These are phyloP conservation scores for Tetranychus urticae DNA, from an alignment of 1,140 invertebrate species.

Conservation along the genomic window DNA sequence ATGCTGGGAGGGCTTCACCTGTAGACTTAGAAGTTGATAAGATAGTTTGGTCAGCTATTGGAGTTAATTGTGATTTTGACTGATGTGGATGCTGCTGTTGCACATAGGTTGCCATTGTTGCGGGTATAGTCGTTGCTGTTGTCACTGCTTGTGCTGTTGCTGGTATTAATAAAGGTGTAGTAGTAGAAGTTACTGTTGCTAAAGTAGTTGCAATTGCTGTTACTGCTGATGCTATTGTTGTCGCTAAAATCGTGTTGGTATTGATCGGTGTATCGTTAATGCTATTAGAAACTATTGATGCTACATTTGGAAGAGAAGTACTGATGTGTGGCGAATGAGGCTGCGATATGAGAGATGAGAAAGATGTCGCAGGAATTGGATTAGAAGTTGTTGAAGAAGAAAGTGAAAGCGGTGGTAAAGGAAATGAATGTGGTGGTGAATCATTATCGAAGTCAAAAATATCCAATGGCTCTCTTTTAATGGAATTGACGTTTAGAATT, in stretches of 20 bases:
- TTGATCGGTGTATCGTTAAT: background rate
- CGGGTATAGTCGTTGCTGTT: background rate
- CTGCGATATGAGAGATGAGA: background rate
- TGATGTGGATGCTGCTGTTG: background rate
- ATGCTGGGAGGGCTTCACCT: conserved; percentile 15
- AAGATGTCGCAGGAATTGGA: background rate
- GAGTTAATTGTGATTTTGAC: no score
- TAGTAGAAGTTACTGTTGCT: background rate
- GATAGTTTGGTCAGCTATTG: background rate
- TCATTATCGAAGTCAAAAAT: background rate
- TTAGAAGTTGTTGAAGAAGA: background rate
- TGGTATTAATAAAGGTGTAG: background rate
- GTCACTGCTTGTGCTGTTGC: background rate
- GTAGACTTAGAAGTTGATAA: background rate
- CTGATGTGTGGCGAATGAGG: background rate
- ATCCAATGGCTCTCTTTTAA: background rate
- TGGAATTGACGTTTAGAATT: background rate
- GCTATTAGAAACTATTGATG: background rate
- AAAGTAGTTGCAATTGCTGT: background rate
- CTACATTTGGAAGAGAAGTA: background rate
- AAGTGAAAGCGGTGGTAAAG: background rate
- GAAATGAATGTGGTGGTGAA: background rate
- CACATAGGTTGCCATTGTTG: no score
- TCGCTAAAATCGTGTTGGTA: background rate
- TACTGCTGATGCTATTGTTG: background rate